Conservation (phyloP, 2,888 invertebrate species). For the Graphium colonna region DNA sequence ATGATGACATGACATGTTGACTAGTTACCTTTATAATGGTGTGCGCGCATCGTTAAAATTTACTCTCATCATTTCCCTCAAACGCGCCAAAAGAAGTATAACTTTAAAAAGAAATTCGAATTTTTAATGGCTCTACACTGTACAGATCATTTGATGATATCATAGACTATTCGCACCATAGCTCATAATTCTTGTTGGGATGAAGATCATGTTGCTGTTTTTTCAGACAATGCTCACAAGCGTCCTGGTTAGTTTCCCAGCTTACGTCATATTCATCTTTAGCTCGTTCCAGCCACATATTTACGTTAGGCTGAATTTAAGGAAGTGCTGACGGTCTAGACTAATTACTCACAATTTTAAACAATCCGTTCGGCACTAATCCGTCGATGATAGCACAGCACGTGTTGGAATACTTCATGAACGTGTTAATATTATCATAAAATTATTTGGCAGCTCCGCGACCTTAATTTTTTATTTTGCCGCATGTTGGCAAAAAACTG, state of each 20-base stretch:
- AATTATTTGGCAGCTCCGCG: neutral
- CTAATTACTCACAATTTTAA: conserved; percentile 31
- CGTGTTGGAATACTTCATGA: conserved; percentile 19
- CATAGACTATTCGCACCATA: too few relatives aligned
- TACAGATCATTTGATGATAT: too few relatives aligned
- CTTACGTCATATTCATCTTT: conserved; percentile 18
- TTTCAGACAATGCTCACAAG: too few relatives aligned
- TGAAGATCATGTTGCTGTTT: too few relatives aligned
- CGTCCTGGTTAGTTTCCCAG: neutral
- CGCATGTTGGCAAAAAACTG: neutral
- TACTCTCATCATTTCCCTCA: too few relatives aligned
- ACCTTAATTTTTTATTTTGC: conserved; percentile 8
- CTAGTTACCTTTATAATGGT: too few relatives aligned
- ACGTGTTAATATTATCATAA: conserved; percentile 13
- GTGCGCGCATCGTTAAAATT: too few relatives aligned
- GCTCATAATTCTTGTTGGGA: too few relatives aligned
- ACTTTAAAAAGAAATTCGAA: too few relatives aligned
- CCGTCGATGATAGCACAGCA: conserved; percentile 19
- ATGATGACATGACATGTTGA: too few relatives aligned
- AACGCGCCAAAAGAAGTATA: too few relatives aligned
- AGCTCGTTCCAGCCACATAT: conserved; percentile 27
- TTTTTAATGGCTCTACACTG: too few relatives aligned
- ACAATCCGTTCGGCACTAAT: conserved; percentile 12
- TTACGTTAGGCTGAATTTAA: conserved; percentile 36
- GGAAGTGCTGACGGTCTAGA: conserved; percentile 36